A percentile compares a stretch with the other conserved stretches of the same genome.
Conservation (phyloP, 2,797 vertebrate species). For the Rhinella marina region DNA sequence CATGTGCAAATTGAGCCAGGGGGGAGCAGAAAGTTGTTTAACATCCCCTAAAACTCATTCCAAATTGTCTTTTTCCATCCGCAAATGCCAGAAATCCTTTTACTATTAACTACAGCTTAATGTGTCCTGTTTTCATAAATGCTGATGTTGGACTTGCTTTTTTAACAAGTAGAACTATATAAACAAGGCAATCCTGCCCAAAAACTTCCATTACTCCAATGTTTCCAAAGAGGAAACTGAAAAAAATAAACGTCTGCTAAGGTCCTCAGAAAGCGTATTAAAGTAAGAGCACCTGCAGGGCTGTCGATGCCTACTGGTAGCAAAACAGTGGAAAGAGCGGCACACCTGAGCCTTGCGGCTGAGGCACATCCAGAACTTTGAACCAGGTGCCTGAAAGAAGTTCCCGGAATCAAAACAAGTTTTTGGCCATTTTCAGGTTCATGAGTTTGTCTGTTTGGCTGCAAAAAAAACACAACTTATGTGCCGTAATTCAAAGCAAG, state of each 20-base stretch:
- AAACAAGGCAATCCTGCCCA: slow-evolving; percentile 48
- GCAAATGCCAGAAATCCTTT: slow-evolving; percentile 51
- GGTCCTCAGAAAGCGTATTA: slow-evolving; percentile 49
- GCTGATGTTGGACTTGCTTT: slow-evolving; percentile 52
- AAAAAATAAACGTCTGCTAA: slow-evolving; percentile 47
- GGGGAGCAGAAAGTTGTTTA: slow-evolving; percentile 37
- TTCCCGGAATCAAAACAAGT: background rate
- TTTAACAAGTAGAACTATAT: slow-evolving; percentile 55
- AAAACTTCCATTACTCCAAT: slow-evolving; percentile 55
- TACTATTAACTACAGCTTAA: slow-evolving; percentile 54
- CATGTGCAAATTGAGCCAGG: slow-evolving; percentile 40
- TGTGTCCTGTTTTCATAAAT: slow-evolving; percentile 52
- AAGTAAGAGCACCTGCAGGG: slow-evolving; percentile 44
- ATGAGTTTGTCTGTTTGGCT: background rate
- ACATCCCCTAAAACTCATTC: slow-evolving; percentile 52
- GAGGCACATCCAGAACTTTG: background rate
- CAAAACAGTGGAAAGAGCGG: slow-evolving; percentile 27
- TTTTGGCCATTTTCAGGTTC: background rate
- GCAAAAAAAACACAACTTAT: background rate
- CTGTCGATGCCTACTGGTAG: background rate
- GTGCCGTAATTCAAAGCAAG: background rate
- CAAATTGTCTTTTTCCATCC: slow-evolving; percentile 50
- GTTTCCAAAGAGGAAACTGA: slow-evolving; percentile 54
- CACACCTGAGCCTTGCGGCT: background rate
- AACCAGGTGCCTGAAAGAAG: background rate